phyloP scores from a whole-genome alignment of 1,140 invertebrate genomes.

The Uloborus diversus region DNA sequence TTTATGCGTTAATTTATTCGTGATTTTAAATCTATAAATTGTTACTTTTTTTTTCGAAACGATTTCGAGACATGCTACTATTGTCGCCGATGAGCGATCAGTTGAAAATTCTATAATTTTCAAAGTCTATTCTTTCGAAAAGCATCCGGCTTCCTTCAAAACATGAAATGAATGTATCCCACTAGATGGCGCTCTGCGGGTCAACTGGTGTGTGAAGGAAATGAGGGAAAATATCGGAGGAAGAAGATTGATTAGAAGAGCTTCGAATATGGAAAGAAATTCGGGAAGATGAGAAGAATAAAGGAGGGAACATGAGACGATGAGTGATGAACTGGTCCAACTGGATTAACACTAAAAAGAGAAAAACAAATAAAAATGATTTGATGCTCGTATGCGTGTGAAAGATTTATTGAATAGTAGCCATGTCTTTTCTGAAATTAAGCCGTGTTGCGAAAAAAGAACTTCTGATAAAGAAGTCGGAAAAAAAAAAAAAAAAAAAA shows the following conservation, averaged over 20 bases:
- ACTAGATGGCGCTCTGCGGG: constrained; percentile 38
- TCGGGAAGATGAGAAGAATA: constrained; percentile 51
- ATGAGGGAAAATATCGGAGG: constrained; percentile 30
- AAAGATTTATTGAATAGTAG: constrained; percentile 52
- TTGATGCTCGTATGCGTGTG: constrained; percentile 34
- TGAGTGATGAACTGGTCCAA: constrained; percentile 46
- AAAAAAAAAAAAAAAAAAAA: background rate
- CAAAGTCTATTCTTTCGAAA: no score
- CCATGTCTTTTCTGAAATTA: constrained; percentile 37
- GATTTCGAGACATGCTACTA: no score
- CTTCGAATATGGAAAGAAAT: constrained; percentile 50
- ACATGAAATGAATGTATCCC: no score
- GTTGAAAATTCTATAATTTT: no score
- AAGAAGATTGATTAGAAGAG: constrained; percentile 45
- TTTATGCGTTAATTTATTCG: no score
- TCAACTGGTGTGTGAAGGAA: constrained; percentile 24
- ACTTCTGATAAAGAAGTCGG: constrained; percentile 20
- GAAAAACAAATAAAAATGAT: constrained; percentile 17
- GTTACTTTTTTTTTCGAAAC: no score
- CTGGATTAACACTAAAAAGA: constrained; percentile 37
- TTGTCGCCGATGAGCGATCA: no score
- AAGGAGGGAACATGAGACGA: constrained; percentile 46
- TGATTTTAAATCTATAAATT: no score
- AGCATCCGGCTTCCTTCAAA: no score
- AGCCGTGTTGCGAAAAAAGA: constrained; percentile 7